Base-by-base conservation (phyloP, 2,888 invertebrate genomes). In the Artemia sinica region DNA sequence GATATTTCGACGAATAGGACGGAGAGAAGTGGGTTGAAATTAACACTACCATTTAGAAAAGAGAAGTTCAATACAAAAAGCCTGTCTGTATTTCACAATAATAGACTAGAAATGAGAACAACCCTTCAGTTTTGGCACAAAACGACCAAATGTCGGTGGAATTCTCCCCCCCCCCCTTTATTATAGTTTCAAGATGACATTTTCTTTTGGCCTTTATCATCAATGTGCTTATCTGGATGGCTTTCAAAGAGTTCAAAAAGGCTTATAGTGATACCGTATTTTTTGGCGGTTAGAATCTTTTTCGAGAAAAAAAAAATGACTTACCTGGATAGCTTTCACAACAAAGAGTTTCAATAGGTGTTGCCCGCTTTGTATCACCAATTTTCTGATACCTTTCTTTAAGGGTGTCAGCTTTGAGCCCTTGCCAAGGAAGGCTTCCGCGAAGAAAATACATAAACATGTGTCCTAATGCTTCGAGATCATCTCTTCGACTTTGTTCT, bases 381-480 rank as follows among this genome's bases (percentile, higher is more conserved):
- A 99, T 99, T 84, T 98, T 98, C 84, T 98, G 97, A 84, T 99
- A 99, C 79, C 98, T 84, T 82, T 97, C 96, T 83, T 97, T 97
- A 77, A 97, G 85, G 77, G 96, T 97, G 81, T 97, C 97, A 76
- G 97, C 97, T 84, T 98, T 98, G 78, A 99, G 85, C 76, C 98
- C 98, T 83, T 99, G 98, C 82, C 82, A 82, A 75, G 98, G 98
- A 81, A 99, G 85, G 80, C 94, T 95, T 76, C 98, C 98, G 76
- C 98, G 86, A 81, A 99, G 85, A 83, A 99, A 99, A 84, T 99
- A 99, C 97, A 99, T 97, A 83, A 99, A 98, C 98, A 99, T 99
- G 83, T 98, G 97, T 74, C 98, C 98, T 77, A 99, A 84, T 73
- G 98, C 98, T 82, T 99, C 98, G 80, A 98, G 84, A 82, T 98